Conservation (phyloP, 2,797 vertebrate genomes). For the Eidolon dupreanum region DNA sequence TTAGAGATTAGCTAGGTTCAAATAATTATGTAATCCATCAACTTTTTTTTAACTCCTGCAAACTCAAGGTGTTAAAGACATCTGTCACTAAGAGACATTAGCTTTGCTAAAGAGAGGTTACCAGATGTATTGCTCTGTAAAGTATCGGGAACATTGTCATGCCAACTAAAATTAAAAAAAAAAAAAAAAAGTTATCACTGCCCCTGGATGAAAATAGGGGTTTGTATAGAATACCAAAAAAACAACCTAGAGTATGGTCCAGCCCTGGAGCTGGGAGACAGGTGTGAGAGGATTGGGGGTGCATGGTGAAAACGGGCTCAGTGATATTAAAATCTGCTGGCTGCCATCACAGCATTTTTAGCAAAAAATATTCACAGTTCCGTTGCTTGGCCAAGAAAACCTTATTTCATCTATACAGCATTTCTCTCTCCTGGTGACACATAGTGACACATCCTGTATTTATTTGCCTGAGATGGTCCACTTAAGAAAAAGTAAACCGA, state of each 20-base stretch:
- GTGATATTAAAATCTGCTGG: slow-evolving; percentile 15
- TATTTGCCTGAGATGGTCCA: slow-evolving; percentile 64
- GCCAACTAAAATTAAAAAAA: too few species aligned
- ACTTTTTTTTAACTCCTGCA: neutral
- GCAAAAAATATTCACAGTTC: slow-evolving; percentile 46
- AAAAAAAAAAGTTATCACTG: neutral
- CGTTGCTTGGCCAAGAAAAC: slow-evolving; percentile 41
- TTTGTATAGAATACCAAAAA: neutral
- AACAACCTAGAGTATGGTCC: neutral
- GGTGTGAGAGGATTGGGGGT: neutral
- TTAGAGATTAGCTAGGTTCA: neutral
- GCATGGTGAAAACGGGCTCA: neutral
- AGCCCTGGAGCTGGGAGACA: neutral
- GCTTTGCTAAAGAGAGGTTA: neutral
- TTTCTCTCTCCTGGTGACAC: slow-evolving; percentile 78
- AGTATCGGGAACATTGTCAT: neutral
- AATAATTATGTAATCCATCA: neutral
- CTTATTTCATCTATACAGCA: slow-evolving; percentile 71
- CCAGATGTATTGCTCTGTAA: neutral
- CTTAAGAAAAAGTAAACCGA: slow-evolving; percentile 74
- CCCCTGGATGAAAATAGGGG: neutral
- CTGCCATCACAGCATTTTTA: slow-evolving; percentile 60
- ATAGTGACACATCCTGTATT: slow-evolving; percentile 58
- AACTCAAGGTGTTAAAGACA: neutral
- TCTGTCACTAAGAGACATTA: neutral